Evolutionary conservation across 2,797 vertebrate genomes (phyloP), one percentile per base, ranked within the genome.

Genomic region (Furcifer pardalis): DNA sequence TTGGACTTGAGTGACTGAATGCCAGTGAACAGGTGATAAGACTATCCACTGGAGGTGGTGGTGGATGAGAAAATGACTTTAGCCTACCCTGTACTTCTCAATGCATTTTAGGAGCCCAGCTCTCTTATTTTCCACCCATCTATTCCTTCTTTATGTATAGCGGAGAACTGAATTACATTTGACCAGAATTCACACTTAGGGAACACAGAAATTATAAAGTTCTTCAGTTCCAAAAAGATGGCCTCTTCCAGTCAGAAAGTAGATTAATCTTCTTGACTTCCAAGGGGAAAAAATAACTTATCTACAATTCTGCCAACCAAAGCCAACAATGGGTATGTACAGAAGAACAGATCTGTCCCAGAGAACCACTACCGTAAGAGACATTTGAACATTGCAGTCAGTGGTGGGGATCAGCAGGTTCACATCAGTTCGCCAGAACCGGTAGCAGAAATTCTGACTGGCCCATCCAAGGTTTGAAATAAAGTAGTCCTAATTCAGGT

Each of bases 21-120:
- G 37, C 56, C 13, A 19, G 77, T 46, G 63, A 89, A 87, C 37
- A 90, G 77, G 69, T 72, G 49, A 92, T 65, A 72, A 74, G 75
- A 52, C 0, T 0, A 35, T 40, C 0, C 25, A 60, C 9, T 0
- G 1, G 0, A 0, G 5, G 30, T 1, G 21, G 52, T 56, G 62
- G 0, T 0, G 60, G 71, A 42, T 60, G 5, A 84, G 7, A 13
- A 91, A 87, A 1, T 0, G n/a, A 69, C 84, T 30, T 76, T 59
- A 71, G 42, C 25, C 73, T 32, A 68, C 69, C 69, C 69, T 35
- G 71, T 32, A 75, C 62, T 75, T 69, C 59, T 32, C 46, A 56
- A 77, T 42, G 30, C 46, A 44, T 40, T 66, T 65, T 76, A 73
- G 76, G 60, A 66, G 44, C 23, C 15, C 30, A 30, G 32, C 60